Evolutionary conservation across 2,113 vertebrate species (phyloP).

Genomic region (Lynx canadensis): DNA sequence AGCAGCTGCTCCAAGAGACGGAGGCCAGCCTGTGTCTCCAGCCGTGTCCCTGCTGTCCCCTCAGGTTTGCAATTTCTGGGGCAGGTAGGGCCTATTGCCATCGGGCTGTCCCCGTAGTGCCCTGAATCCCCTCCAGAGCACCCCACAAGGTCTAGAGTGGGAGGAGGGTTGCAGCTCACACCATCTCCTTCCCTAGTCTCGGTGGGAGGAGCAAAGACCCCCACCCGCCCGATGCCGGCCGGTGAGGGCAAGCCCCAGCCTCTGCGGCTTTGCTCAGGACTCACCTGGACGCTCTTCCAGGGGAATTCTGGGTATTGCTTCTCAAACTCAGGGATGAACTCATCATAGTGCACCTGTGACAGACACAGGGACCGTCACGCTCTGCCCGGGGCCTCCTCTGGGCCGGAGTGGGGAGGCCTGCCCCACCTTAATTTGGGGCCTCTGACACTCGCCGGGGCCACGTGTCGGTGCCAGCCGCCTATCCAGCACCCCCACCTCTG

Average conservation of each 20-base stretch:
- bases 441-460: fast-evolving
- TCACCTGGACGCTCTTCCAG: constrained; percentile 92
- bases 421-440: neutral
- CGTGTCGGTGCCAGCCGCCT: fast-evolving
- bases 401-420: neutral
- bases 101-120: neutral
- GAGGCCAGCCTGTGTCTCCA: fast-evolving
- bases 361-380: fast-evolving
- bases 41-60: neutral
- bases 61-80: neutral
- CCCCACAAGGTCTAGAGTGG: neutral
- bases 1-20: fast-evolving
- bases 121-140: neutral
- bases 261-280: neutral
- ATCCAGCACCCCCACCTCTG: neutral
- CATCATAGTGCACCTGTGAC: constrained; percentile 91
- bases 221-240: fast-evolving
- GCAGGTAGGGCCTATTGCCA: neutral
- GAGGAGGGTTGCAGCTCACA: neutral
- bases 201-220: neutral
- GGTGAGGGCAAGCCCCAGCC: fast-evolving
- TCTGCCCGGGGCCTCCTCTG: fast-evolving
- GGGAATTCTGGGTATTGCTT: constrained; percentile 92
- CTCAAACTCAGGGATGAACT: constrained; percentile 95
- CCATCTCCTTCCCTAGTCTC: neutral